Evolutionary conservation across 1,140 invertebrate species (phyloP), one percentile per base, ranked within the genome.

Genomic region (Pectinophora gossypiella): DNA sequence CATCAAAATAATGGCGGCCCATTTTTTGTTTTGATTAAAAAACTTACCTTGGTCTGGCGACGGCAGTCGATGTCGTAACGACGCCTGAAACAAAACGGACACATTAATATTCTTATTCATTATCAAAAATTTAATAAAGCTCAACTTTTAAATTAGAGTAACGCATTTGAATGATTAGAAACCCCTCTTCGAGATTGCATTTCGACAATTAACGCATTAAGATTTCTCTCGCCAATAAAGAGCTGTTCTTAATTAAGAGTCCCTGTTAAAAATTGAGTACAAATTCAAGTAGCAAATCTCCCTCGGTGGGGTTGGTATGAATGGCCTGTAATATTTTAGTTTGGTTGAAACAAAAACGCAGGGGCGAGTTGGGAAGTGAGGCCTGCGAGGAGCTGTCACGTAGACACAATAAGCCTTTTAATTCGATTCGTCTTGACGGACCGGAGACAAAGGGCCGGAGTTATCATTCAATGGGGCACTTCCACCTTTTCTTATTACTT

Each of bases 351-450:
- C 80, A 85, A 85, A 80, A 86, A 77, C 68, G 67, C 67, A 48
- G 59, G 52, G 65, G 56, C 56, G 64, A n/a, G n/a, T 32, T 12
- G 27, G 27, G 27, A n/a, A 32, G 9, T 9, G 27, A n/a, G 27
- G 27, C 27, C n/a, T n/a, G 27, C 27, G 58, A 62, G 53, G 64
- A 68, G 69, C 79, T 83, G 82, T 83, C 84, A 87, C 84, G 84
- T 87, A 84, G 81, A 87, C 84, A 87, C 81, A 87, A 83, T 87
- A 87, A 87, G 84, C 84, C 84, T 87, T 87, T 87, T 87, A 87
- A 87, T 87, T 87, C 84, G 84, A 87, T 87, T 83, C 81, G 81
- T 85, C 84, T 79, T 72, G 84, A 78, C 76, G 84, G 84, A 82
- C 83, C 51, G 57, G 73, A 76, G 80, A 85, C 81, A 85, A 84